Evolutionary conservation across 2,113 vertebrate species (phyloP), one percentile per base, ranked within the genome.

Genomic region (Otis tarda): DNA sequence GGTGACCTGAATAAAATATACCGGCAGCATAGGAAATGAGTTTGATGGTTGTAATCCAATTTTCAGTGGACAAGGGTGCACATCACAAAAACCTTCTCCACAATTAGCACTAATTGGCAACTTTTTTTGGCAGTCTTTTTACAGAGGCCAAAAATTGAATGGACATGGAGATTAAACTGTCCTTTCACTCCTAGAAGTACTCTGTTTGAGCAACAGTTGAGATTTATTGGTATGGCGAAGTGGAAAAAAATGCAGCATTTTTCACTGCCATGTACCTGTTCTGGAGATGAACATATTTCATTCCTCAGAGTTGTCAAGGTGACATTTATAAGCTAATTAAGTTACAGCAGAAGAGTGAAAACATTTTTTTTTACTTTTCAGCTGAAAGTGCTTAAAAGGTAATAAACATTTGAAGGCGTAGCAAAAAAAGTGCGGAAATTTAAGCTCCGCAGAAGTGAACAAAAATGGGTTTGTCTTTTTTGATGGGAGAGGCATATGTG

Each of bases 41-140:
- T 95, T 87, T 96, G 91, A 83, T 95, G 90, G 68, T 95, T 93
- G 93, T 86, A 93, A 96, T 97, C 96, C 96, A 97, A 95, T 96
- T 97, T 97, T 87, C 94, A 81, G 89, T 69, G 74, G 89, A 77
- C 80, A 93, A 96, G 80, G 71, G 65, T 65, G 73, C 83, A 93
- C 92, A 96, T 88, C 96, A 97, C 96, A 96, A 93, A 95, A 97
- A 76, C 79, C 49, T 92, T 86, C 93, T 86, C 86, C 67, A 95
- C 96, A 96, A 97, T 97, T 97, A 97, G 83, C 85, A 94, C 97
- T 97, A 97, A 97, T 97, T 97, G 97, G 95, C 94, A 97, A 96
- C 96, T 94, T 96, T 95, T 95, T 97, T 97, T 97, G 97, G 96
- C 96, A 96, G 86, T 78, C 90, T 92, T 67, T 95, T 92, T 90